Conservation (phyloP, 2,888 invertebrate species). For the Lapara coniferarum region DNA sequence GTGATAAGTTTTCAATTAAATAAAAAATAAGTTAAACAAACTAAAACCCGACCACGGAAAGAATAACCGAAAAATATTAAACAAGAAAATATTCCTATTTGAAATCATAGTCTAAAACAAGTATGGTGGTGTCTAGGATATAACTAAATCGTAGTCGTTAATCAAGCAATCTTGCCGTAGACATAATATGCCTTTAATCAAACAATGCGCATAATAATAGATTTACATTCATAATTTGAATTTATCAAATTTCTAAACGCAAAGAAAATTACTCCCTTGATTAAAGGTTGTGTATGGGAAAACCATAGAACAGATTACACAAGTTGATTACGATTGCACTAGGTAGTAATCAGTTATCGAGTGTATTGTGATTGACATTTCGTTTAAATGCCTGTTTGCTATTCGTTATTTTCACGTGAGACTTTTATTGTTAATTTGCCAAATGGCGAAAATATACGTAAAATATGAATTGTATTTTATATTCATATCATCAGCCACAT, state of each 20-base stretch:
- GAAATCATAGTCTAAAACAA: no score
- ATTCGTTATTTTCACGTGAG: not conserved
- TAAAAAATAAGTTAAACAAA: no score
- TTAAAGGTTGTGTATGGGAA: conserved; percentile 22
- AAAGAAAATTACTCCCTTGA: conserved; percentile 24
- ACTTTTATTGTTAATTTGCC: conserved; percentile 3
- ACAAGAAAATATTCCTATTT: no score
- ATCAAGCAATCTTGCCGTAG: not conserved
- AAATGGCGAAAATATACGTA: not conserved
- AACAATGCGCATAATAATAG: conserved; percentile 19
- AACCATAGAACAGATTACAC: conserved; percentile 22
- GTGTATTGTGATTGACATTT: conserved; percentile 17
- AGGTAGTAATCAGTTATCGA: conserved; percentile 21
- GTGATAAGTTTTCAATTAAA: no score
- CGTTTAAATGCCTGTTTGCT: not conserved
- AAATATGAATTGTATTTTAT: no score
- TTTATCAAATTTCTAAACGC: not conserved
- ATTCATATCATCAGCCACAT: not conserved
- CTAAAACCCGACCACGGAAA: no score
- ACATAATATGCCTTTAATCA: conserved; percentile 22
- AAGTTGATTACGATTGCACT: conserved; percentile 14
- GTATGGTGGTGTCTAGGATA: no score
- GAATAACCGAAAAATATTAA: no score
- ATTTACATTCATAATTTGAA: conserved; percentile 21
- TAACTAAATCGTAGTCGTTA: no score